phyloP scores from a whole-genome alignment of 2,888 invertebrate species.

The Chrysolina oricalcia region DNA sequence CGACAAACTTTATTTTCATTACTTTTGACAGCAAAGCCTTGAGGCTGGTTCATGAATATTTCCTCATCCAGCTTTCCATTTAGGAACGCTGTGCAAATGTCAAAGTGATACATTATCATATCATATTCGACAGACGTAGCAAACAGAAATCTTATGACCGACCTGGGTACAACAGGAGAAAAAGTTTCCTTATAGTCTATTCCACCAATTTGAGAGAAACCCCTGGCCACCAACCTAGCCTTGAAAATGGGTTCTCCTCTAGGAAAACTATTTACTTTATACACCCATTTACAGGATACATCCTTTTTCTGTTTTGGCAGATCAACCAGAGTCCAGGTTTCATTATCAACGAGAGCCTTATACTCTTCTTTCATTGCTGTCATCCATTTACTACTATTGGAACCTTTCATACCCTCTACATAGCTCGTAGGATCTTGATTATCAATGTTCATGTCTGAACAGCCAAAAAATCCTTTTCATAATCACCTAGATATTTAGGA shows the following conservation, averaged over 20 bases:
- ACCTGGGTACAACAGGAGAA: constrained; percentile 25
- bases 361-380: constrained; percentile 1
- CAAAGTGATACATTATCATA: constrained; percentile 32
- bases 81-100: constrained; percentile 30
- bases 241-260: constrained; percentile 39
- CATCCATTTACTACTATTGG: background rate
- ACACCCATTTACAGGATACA: too few relatives aligned
- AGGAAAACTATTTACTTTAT: background rate
- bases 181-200: constrained; percentile 36
- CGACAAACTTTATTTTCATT: constrained; percentile 27
- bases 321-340: background rate
- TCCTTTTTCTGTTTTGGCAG: too few relatives aligned
- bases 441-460: too few relatives aligned
- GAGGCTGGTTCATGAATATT: constrained; percentile 37
- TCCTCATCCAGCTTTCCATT: constrained; percentile 35
- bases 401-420: background rate
- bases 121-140: constrained; percentile 19
- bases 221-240: constrained; percentile 60
- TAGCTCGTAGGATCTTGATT: too few relatives aligned
- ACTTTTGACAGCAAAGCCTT: constrained; percentile 13
- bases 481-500: too few relatives aligned
- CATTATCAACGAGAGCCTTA: background rate
- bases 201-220: constrained; percentile 53
- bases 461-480: too few relatives aligned
- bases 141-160: constrained; percentile 24